Evolutionary conservation across 2,888 invertebrate species (phyloP).

Genomic region (Panopea generosa): DNA sequence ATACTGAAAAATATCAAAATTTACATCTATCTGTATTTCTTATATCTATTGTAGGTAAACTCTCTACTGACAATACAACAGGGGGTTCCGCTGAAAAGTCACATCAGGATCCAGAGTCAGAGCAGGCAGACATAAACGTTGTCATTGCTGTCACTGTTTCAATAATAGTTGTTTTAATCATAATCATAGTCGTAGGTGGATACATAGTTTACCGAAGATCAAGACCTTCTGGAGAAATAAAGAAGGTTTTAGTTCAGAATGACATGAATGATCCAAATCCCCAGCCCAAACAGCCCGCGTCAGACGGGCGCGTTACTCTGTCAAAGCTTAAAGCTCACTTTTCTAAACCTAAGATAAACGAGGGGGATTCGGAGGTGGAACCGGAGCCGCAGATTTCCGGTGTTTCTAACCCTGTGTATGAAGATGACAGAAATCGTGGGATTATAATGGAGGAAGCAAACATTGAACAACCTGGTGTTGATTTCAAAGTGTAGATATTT

Average conservation of each 20-base stretch:
- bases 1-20: no score
- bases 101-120: no score
- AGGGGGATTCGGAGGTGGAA: conserved; percentile 24
- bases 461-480: conserved; percentile 44
- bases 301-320: conserved; percentile 66
- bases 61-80: no score
- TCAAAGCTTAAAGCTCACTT: conserved; percentile 71
- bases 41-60: no score
- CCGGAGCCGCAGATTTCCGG: conserved; percentile 32
- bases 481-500: no score
- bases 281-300: conserved; percentile 18
- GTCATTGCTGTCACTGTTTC: conserved; percentile 68
- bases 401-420: conserved; percentile 67
- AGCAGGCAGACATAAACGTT: conserved; percentile 48
- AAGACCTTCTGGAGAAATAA: conserved; percentile 58
- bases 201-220: conserved; percentile 61
- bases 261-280: conserved; percentile 68
- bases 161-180: conserved; percentile 64
- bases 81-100: no score
- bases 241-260: conserved; percentile 69
- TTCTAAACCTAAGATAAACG: conserved; percentile 64
- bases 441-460: conserved; percentile 56
- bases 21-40: no score
- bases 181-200: conserved; percentile 59
- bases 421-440: conserved; percentile 39